phyloP scores from a whole-genome alignment of 2,113 vertebrate genomes.

The Columbina picui region DNA sequence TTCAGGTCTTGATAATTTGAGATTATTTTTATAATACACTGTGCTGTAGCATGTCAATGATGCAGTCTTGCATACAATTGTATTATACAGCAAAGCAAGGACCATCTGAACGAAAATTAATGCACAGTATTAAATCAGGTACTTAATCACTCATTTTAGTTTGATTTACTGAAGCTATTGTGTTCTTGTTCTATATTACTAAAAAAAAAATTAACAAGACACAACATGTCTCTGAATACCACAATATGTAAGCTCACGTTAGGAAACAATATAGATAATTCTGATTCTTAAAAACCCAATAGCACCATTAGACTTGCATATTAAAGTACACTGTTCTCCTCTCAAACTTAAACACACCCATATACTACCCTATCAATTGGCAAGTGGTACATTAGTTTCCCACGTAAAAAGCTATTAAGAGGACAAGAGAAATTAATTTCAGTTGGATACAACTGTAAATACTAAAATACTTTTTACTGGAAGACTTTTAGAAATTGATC shows the following conservation, averaged over 20 bases:
- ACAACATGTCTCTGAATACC: conserved; percentile 42
- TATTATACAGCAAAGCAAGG: conserved; percentile 9
- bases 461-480: background rate
- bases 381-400: conserved; percentile 23
- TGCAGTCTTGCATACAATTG: background rate
- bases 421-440: conserved; percentile 4
- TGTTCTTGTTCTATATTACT: conserved; percentile 68
- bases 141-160: conserved; percentile 71
- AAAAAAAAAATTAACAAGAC: conserved; percentile 70
- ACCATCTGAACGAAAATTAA: conserved; percentile 53
- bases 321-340: conserved; percentile 12
- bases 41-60: conserved; percentile 58
- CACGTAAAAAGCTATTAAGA: conserved; percentile 53
- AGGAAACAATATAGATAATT: conserved; percentile 64
- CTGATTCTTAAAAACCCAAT: conserved; percentile 62
- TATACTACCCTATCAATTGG: conserved; percentile 29
- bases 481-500: background rate
- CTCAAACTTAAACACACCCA: background rate
- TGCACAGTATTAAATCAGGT: conserved; percentile 17
- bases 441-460: background rate
- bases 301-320: conserved; percentile 59
- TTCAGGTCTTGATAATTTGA: conserved; percentile 55
- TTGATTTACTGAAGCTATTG: conserved; percentile 77
- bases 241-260: conserved; percentile 60
- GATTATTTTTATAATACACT: conserved; percentile 61